Base-by-base conservation (phyloP, 2,888 invertebrate genomes). In the Nomada fabriciana region DNA sequence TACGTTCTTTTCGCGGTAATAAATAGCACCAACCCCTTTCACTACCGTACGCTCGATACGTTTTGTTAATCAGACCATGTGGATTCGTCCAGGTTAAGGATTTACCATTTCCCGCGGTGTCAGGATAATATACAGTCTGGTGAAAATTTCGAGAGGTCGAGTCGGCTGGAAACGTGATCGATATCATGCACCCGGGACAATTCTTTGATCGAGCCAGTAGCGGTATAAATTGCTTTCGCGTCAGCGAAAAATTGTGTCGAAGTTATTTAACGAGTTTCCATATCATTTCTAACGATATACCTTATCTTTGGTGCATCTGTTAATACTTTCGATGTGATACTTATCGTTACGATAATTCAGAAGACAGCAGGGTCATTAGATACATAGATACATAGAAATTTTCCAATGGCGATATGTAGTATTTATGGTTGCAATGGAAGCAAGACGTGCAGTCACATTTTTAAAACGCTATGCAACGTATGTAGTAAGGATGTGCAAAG, bases 211-310 rank as follows among this genome's bases (percentile, higher is more conserved):
- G 70, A 5, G 1, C 13, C 20, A 53, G 52, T 13, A 59, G 23
- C 25, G 55, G 60, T 65, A 70, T 61, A 77, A 82, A 77, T 77
- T 77, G 70, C 25, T 61, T 67, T 42, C 53, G 20, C 55, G 23
- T 77, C 52, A 18, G 53, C 67, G 61, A 74, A 74, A 82, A 72
- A 76, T 82, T 70, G 65, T 67, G 73, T 65, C 69, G 61, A 60
- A 70, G 20, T 73, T 53, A 25, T 50, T 61, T 70, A 82, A 81
- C 55, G 76, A 82, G 73, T 82, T 76, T 70, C 76, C 60, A 82
- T 82, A 76, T 64, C 23, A 63, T 59, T 70, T 47, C 20, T 60
- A 23, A 25, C 13, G n/a, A 23, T 76, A 55, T 68, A 71, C 67
- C 55, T 55, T 42, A 55, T 61, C 55, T 23, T 9, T 13, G 10